Conservation (phyloP, 2,113 vertebrate species). For the Lutjanus erythropterus region DNA sequence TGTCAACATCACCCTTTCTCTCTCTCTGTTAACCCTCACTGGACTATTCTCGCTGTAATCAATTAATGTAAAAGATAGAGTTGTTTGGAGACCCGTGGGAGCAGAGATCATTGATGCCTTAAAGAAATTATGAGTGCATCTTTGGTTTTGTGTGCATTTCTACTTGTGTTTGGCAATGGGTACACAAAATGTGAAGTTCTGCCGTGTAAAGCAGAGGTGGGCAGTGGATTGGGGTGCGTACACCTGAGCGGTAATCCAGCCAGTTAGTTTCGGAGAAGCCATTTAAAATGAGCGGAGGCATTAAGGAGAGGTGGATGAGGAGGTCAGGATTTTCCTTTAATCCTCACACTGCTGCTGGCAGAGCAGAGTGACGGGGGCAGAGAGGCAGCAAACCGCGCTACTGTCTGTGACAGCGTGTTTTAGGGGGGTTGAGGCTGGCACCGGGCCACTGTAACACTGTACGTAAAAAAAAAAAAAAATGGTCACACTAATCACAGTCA, state of each 20-base stretch:
- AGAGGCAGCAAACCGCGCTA: slow-evolving; percentile 32
- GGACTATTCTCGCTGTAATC: slow-evolving; percentile 7
- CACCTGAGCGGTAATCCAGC: slow-evolving; percentile 58
- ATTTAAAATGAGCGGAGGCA: slow-evolving; percentile 66
- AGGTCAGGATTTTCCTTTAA: slow-evolving; percentile 77
- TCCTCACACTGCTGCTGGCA: slow-evolving; percentile 67
- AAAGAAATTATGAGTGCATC: neutral
- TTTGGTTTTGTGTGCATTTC: neutral
- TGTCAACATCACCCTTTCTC: slow-evolving; percentile 28
- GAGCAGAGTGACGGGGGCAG: slow-evolving; percentile 37
- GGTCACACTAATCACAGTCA: slow-evolving; percentile 23
- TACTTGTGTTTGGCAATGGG: neutral
- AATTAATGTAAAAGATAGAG: neutral
- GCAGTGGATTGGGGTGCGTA: neutral
- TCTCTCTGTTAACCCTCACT: slow-evolving; percentile 1
- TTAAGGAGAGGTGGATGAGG: slow-evolving; percentile 54
- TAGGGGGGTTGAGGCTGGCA: slow-evolving; percentile 13
- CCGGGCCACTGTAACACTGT: neutral
- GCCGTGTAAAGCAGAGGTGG: neutral
- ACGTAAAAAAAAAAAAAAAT: neutral
- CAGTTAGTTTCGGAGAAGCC: slow-evolving; percentile 54
- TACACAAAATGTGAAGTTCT: neutral
- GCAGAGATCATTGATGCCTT: neutral
- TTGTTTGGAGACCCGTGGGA: neutral
- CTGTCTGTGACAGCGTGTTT: slow-evolving; percentile 16